Percentiles rank a stretch among this genome's conserved stretches.
Evolutionary conservation across 2,888 invertebrate genomes (phyloP).

Genomic region (Drosophila helvetica): DNA sequence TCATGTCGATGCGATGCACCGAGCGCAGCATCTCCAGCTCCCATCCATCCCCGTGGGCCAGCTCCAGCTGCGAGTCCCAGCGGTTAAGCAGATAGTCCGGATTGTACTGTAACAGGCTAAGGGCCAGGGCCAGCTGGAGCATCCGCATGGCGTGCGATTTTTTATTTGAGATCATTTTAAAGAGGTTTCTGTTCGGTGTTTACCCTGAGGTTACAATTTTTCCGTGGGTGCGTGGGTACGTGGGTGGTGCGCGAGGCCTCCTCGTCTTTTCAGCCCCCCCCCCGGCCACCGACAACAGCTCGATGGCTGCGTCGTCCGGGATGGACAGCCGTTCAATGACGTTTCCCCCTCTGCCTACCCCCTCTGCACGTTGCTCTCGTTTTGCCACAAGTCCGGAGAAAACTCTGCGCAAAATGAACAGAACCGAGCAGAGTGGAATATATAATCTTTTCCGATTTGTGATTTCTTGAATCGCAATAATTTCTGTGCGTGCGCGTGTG

Average conservation of each 20-base stretch:
- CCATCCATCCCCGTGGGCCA: constrained; percentile 83
- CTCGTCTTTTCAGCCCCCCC: constrained; percentile 46
- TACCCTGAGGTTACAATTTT: constrained; percentile 27
- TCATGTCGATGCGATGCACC: constrained; percentile 80
- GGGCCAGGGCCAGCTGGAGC: constrained; percentile 90
- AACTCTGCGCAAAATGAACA: constrained; percentile 31
- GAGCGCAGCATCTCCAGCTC: constrained; percentile 83
- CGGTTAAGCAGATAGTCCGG: constrained; percentile 89
- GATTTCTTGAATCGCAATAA: constrained; percentile 68
- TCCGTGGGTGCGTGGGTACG: constrained; percentile 39
- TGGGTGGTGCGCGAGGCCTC: constrained; percentile 7
- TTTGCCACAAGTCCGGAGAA: constrained; percentile 30
- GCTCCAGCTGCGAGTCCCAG: constrained; percentile 82
- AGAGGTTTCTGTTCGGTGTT: constrained; percentile 21
- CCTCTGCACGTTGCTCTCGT: constrained; percentile 24
- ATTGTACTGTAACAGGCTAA: constrained; percentile 91
- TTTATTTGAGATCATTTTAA: constrained; percentile 90
- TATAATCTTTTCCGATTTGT: constrained; percentile 30
- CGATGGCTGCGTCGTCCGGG: constrained; percentile 60
- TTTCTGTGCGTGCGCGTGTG: constrained; percentile 38
- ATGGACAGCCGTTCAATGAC: constrained; percentile 72
- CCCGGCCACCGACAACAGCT: constrained; percentile 64
- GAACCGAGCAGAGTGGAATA: not conserved
- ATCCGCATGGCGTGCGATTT: constrained; percentile 93
- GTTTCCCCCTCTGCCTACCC: constrained; percentile 55